Base-by-base conservation (phyloP, 1,140 invertebrate genomes). In the Caenorhabditis remanei region DNA sequence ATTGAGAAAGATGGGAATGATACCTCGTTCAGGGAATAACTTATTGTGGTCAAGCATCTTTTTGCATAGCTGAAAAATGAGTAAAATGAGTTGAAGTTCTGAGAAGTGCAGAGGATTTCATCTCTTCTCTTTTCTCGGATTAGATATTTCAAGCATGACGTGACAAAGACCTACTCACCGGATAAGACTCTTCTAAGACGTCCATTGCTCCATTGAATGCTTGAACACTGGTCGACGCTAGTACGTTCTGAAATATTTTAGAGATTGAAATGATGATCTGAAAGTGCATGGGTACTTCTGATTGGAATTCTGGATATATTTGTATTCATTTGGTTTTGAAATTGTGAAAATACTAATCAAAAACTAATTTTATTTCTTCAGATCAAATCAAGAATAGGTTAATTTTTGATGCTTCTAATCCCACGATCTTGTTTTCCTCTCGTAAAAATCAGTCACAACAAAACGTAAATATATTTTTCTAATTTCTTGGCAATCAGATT, bases 41-140 rank as follows among this genome's bases (percentile, higher is more conserved):
- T 58, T 82, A 21, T 83, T 87, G 58, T 56, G 21, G n/a, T 82
- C 55, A 43, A 87, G 82, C 79, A 84, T 87, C 58, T 87, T 67
- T 63, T 85, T 67, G 85, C 85, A 85, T 48, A 85, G n/a, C 63
- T 71, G 65, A 79, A 79, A 79, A 43, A 24, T 24, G n/a, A 79
- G 11, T 63, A 21, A 11, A 32, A 32, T 63, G 6, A 40, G 24
- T 40, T 32, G 4, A 4, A 13, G 9, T 32, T 32, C 11, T 11
- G 21, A 63, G n/a, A 63, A 63, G 19, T 6, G n/a, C 19, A 21
- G 11, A 11, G 4, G 8, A 9, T 21, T 63, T 63, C 9, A 63
- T n/a, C 19, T 32, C 21, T 40, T 19, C n/a, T 13, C n/a, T 63
- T 32, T 21, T 32, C 1, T 32, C 24, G 11, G 50, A 53, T 53